A percentile compares a stretch with the other conserved stretches of the same genome.
Conservation (phyloP, 2,113 vertebrate genomes). For the Reinhardtius hippoglossoides region DNA sequence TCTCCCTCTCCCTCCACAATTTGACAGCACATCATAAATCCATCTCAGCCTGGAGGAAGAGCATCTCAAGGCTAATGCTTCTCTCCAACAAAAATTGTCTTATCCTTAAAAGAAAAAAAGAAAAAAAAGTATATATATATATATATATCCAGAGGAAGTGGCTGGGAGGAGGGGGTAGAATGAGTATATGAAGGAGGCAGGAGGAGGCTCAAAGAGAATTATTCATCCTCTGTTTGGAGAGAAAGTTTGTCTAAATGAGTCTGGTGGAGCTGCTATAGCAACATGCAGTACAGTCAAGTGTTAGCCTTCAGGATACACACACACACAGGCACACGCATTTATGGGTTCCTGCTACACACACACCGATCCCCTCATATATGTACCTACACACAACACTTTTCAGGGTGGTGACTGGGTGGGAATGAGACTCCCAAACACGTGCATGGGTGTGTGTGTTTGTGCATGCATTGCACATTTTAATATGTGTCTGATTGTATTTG, state of each 20-base stretch:
- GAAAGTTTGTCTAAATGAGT: conserved; percentile 78
- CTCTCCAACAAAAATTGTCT: conserved; percentile 48
- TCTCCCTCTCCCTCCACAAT: conserved; percentile 32
- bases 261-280: conserved; percentile 51
- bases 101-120: conserved; percentile 39
- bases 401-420: neutral
- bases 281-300: conserved; percentile 23
- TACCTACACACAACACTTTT: neutral
- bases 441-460: neutral
- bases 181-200: conserved; percentile 1
- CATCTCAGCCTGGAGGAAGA: conserved; percentile 75
- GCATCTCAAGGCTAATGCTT: conserved; percentile 64
- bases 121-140: conserved; percentile 3
- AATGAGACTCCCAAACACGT: too few relatives aligned
- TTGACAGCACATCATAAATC: conserved; percentile 76
- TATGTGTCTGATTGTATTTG: conserved; percentile 55
- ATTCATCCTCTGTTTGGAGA: conserved; percentile 87
- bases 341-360: neutral
- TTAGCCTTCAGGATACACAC: conserved; percentile 18
- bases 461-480: conserved; percentile 9
- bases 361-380: neutral
- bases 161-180: neutral
- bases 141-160: conserved; percentile 6
- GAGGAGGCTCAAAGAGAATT: conserved; percentile 86
- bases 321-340: neutral